These are phyloP conservation scores for Tetrax tetrax DNA, from an alignment of 2,113 vertebrate species.

Conservation along the genomic window DNA sequence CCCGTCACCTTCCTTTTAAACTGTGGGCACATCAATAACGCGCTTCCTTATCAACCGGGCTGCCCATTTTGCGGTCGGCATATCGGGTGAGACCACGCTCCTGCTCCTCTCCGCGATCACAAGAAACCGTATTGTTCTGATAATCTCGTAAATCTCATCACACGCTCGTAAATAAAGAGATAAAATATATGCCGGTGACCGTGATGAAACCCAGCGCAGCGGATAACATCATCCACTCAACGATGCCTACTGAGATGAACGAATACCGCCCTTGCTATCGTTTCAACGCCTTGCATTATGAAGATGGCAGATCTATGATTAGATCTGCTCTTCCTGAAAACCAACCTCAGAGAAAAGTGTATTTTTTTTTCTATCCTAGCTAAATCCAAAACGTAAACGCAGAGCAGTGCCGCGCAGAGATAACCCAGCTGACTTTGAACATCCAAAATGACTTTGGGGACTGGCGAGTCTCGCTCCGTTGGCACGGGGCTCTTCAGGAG, in stretches of 20 bases:
- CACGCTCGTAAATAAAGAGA: neutral
- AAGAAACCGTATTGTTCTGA: neutral
- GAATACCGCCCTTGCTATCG: neutral
- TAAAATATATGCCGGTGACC: neutral
- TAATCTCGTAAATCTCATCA: neutral
- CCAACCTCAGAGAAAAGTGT: neutral
- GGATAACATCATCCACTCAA: neutral
- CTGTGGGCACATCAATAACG: accelerated
- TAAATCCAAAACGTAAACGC: neutral
- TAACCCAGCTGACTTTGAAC: neutral
- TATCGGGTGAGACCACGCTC: neutral
- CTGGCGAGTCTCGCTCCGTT: neutral
- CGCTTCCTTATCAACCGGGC: neutral
- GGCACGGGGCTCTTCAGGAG: neutral
- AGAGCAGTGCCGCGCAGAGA: neutral
- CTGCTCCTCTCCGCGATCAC: neutral
- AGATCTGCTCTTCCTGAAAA: neutral
- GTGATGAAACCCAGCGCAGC: neutral
- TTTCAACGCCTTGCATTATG: neutral
- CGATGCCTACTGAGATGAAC: neutral
- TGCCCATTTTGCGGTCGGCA: neutral
- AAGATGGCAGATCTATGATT: too few relatives aligned
- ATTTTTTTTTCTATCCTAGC: neutral
- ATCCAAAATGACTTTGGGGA: neutral
- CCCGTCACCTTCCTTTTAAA: neutral